These are phyloP conservation scores for Lamellibrachia columna DNA, from an alignment of 2,888 invertebrate species.

Conservation along the genomic window DNA sequence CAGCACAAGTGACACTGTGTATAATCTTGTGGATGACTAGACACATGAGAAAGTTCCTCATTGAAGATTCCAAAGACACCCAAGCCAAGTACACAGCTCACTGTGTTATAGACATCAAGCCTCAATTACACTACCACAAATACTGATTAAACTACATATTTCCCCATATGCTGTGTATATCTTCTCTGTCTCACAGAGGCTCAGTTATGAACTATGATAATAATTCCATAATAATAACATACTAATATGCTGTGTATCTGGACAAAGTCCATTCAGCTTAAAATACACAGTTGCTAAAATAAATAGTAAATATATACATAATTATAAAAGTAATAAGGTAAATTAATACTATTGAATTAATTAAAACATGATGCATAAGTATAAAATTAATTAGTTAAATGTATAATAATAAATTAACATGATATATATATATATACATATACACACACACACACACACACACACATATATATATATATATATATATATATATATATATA, in stretches of 20 bases:
- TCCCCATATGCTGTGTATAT: neutral
- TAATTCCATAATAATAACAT: no score
- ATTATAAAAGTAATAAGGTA: no score
- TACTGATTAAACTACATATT: neutral
- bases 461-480: neutral
- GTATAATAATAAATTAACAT: no score
- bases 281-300: no score
- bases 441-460: no score
- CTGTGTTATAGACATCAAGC: neutral
- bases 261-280: no score
- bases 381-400: no score
- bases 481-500: neutral
- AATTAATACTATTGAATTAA: no score
- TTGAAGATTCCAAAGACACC: neutral
- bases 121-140: neutral
- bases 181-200: neutral
- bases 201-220: neutral
- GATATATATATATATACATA: no score
- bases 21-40: neutral
- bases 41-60: neutral
- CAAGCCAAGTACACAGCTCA: neutral
- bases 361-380: no score
- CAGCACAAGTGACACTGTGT: neutral
- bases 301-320: no score
- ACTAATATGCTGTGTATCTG: no score